Conservation (phyloP, 2,888 invertebrate genomes). For the Agrypnus murinus region DNA sequence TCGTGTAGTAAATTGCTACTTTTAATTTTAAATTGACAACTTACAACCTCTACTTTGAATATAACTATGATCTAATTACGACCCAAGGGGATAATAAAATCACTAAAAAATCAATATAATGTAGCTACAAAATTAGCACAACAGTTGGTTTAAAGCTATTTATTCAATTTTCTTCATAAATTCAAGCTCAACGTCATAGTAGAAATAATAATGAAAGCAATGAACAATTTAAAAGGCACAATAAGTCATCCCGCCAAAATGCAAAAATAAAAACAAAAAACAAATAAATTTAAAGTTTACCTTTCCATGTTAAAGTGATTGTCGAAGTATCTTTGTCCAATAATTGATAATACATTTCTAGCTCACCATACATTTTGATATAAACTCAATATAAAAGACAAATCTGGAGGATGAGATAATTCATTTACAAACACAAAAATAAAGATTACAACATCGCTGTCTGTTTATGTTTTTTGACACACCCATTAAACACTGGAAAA, state of each 20-base stretch:
- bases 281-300: conserved; percentile 46
- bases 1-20: no score
- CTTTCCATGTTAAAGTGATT: conserved; percentile 61
- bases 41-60: no score
- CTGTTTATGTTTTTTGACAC: conserved; percentile 53
- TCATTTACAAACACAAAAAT: conserved; percentile 63
- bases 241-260: conserved; percentile 9
- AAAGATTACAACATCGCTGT: conserved; percentile 61
- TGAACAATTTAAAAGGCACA: not conserved
- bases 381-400: conserved; percentile 39
- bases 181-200: no score
- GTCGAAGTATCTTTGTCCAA: conserved; percentile 58
- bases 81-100: no score
- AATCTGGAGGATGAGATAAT: no score
- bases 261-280: not conserved
- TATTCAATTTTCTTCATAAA: no score
- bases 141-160: no score
- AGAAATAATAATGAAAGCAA: no score
- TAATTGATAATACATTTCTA: conserved; percentile 58
- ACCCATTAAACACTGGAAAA: conserved; percentile 3
- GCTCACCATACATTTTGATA: conserved; percentile 8
- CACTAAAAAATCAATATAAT: not conserved
- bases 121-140: no score
- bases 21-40: no score
- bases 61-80: no score